Evolutionary conservation across 2,113 vertebrate genomes (phyloP).

Genomic region (Chaetodon auriga): DNA sequence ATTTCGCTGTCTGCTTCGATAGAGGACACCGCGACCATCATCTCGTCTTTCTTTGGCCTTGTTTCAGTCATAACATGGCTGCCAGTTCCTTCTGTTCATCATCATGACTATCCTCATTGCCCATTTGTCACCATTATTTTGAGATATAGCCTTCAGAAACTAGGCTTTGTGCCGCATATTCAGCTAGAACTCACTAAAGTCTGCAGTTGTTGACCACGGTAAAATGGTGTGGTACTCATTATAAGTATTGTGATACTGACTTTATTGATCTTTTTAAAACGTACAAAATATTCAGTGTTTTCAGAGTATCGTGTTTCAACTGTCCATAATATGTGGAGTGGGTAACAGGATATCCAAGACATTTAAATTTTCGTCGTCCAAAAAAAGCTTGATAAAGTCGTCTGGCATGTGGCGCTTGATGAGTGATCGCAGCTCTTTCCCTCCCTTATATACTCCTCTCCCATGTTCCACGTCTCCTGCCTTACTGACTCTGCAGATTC

Average conservation of each 20-base stretch:
- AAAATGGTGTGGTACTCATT: background rate
- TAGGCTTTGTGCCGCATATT: background rate
- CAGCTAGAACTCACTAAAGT: background rate
- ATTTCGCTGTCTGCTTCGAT: conserved; percentile 14
- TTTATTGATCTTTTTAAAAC: background rate
- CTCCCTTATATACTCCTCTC: background rate
- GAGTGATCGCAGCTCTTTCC: conserved; percentile 14
- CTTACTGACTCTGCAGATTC: conserved; percentile 53
- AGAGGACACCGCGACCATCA: background rate
- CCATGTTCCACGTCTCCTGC: conserved; percentile 12
- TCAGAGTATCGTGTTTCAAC: background rate
- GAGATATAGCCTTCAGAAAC: background rate
- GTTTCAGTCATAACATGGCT: background rate
- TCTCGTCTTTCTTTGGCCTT: conserved; percentile 33
- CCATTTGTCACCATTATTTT: conserved; percentile 16
- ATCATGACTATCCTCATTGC: background rate
- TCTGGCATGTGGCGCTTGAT: conserved; percentile 23
- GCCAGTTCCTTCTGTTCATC: conserved; percentile 26
- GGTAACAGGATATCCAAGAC: background rate
- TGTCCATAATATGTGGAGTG: background rate
- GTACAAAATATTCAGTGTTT: background rate
- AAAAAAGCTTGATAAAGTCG: conserved; percentile 7
- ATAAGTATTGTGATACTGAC: background rate
- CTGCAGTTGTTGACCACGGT: background rate
- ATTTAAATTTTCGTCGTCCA: background rate